These are phyloP conservation scores for Ernsta delagoae DNA, from an alignment of 2,888 invertebrate species.

Conservation along the genomic window DNA sequence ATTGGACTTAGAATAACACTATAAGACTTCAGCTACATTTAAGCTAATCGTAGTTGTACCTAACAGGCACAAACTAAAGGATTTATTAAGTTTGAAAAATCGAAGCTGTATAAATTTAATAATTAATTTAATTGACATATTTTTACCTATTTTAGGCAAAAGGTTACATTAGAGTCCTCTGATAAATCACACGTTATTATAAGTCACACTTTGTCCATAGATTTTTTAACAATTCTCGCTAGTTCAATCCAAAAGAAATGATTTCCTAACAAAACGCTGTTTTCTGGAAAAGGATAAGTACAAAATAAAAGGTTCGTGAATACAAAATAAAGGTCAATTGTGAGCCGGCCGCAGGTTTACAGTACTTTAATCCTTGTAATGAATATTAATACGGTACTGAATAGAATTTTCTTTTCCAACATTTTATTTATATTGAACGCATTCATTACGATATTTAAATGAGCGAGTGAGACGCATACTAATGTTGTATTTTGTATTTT, in stretches of 20 bases:
- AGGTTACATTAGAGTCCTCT: no score
- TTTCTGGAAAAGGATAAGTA: conserved; percentile 2
- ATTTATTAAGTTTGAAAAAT: no score
- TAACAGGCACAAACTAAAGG: no score
- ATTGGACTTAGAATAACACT: no score
- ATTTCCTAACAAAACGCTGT: not conserved
- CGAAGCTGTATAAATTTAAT: no score
- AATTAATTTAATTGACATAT: no score
- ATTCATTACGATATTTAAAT: conserved; percentile 7
- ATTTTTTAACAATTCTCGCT: not conserved
- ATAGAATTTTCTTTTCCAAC: conserved; percentile 1
- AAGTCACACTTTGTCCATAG: not conserved
- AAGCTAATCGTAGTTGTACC: no score
- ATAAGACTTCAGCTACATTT: no score
- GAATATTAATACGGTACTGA: conserved; percentile 5
- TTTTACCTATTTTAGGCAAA: no score
- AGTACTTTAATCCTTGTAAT: conserved; percentile 7
- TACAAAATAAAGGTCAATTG: conserved; percentile 6
- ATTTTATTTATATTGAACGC: conserved; percentile 6
- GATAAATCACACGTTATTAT: no score
- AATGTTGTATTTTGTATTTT: no score
- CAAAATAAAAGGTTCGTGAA: not conserved
- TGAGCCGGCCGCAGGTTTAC: conserved; percentile 1
- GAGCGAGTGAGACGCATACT: not conserved
- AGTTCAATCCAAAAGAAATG: not conserved